phyloP scores from a whole-genome alignment of 2,113 vertebrate genomes.

The Uria aalge region DNA sequence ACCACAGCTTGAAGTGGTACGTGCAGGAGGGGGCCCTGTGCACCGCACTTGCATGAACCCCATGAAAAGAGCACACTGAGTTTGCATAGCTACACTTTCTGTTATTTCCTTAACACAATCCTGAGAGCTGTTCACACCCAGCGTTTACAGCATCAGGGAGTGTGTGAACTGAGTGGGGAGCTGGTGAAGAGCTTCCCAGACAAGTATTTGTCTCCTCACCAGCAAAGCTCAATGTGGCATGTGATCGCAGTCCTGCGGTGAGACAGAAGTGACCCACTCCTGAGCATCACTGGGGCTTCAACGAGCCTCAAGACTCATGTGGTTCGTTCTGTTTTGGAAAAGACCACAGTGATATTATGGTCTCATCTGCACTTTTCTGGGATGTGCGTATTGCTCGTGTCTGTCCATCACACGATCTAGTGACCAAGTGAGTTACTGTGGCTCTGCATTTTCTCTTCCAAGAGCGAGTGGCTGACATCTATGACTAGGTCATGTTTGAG shows the following conservation, averaged over 20 bases:
- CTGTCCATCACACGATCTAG: neutral
- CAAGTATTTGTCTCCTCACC: neutral
- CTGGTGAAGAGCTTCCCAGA: neutral
- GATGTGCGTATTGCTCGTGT: rapidly evolving
- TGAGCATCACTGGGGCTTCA: neutral
- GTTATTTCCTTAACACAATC: neutral
- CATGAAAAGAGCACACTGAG: rapidly evolving
- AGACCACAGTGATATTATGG: neutral
- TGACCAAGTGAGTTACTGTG: rapidly evolving
- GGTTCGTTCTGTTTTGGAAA: neutral
- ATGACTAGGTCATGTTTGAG: neutral
- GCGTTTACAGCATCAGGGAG: neutral
- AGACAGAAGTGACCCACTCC: neutral
- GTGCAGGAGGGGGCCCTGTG: neutral
- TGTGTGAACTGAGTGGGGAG: neutral
- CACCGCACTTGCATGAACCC: too few relatives aligned
- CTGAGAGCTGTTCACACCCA: neutral
- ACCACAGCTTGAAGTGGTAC: neutral
- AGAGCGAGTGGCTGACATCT: neutral
- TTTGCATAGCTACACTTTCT: neutral
- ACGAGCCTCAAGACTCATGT: rapidly evolving
- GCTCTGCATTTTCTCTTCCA: neutral
- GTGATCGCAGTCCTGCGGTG: rapidly evolving
- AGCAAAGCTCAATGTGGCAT: neutral
- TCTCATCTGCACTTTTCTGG: neutral